Evolutionary conservation across 1,140 invertebrate species (phyloP).

Genomic region (Papilio xuthus): DNA sequence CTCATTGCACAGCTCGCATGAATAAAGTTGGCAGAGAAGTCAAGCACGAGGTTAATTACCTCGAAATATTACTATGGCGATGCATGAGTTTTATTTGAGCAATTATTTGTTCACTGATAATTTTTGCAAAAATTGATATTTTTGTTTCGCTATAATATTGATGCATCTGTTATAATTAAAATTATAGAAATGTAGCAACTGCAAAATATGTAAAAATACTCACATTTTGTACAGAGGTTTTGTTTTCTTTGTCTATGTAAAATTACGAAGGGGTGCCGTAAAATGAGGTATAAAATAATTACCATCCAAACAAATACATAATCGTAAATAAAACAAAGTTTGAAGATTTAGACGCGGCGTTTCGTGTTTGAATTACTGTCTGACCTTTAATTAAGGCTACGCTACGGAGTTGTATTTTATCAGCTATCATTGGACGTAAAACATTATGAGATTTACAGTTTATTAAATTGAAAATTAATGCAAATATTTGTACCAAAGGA

Average conservation of each 20-base stretch:
- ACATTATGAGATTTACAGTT: slow-evolving; percentile 10
- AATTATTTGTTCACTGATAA: neutral
- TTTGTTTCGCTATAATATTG: neutral
- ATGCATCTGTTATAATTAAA: no score
- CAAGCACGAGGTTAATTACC: slow-evolving; percentile 17
- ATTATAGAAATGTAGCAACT: no score
- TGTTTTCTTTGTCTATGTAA: neutral
- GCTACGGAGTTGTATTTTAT: slow-evolving; percentile 16
- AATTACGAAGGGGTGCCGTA: neutral
- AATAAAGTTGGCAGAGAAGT: slow-evolving; percentile 16
- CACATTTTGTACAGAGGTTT: neutral
- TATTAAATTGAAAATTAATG: slow-evolving; percentile 17
- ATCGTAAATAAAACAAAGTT: slow-evolving; percentile 38
- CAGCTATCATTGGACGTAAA: slow-evolving; percentile 19
- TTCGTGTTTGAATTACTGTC: slow-evolving; percentile 33
- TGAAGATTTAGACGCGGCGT: slow-evolving; percentile 31
- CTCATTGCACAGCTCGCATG: slow-evolving; percentile 11
- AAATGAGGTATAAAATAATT: slow-evolving; percentile 34
- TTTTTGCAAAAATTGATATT: neutral
- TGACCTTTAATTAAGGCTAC: slow-evolving; percentile 28
- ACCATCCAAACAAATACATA: slow-evolving; percentile 17
- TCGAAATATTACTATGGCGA: neutral
- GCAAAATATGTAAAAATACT: no score
- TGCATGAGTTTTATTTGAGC: neutral
- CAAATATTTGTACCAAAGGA: slow-evolving; percentile 11